Base-by-base conservation (phyloP, 2,797 vertebrate species). In the Mareca penelope region DNA sequence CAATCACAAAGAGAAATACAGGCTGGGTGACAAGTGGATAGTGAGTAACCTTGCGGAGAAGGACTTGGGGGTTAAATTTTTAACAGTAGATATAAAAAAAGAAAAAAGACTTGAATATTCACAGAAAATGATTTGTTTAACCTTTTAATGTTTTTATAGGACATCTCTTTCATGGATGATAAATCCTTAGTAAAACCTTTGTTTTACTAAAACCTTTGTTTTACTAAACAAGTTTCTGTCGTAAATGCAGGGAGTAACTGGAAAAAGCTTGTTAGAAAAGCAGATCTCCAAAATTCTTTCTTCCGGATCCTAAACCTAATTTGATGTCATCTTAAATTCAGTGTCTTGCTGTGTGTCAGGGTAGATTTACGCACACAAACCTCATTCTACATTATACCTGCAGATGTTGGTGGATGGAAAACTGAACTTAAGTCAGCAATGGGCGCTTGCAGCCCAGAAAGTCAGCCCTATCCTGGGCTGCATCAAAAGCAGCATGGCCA, bases 341-440 rank as follows among this genome's bases (percentile, higher is more conserved):
- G 19, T 42, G 21, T 4, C 23, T 35, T 77, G 94, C 56, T 87
- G n/a, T 15, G 12, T 0, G 1, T 1, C 57, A 33, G 24, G 83
- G 22, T 68, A 83, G 48, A 56, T 78, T 28, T 75, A 72, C 24
- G n/a, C 15, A 53, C 0, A 0, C 1, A 55, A 50, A 14, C 2
- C 2, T 21, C 21, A 15, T 50, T 50, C 23, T 50, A 50, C 23
- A 24, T 50, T 50, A 50, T 50, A 50, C 48, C 48, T 50, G 46
- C 6, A 23, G 22, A 23, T 48, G 22, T 46, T 46, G 21, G 44
- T 48, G 23, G 48, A 48, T 48, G 48, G 23, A 48, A 48, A 48
- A 24, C 48, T 48, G 22, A 48, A 13, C 48, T 23, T 48, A 24
- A 48, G 12, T 24, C 48, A 48, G 48, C 48, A 48, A 48, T 48